Evolutionary conservation across 2,797 vertebrate genomes (phyloP), one percentile per base, ranked within the genome.

Genomic region (Babyrousa celebensis): DNA sequence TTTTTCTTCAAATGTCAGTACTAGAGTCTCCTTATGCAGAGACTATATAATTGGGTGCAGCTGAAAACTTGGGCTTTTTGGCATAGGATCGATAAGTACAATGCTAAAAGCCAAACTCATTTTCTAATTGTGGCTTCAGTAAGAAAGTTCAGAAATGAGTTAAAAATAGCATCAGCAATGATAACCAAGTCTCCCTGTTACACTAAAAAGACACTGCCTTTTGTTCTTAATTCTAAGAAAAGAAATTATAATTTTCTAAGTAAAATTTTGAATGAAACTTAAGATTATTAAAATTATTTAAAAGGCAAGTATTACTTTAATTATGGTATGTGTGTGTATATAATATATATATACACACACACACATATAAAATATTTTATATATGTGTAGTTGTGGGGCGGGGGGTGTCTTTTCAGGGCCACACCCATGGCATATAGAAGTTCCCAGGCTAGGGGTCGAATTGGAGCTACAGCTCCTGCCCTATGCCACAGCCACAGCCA

Each of bases 1-100:
- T 95, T 89, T 67, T 95, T 95, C 85, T 86, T 74, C 85, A 92
- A 97, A 83, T n/a, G 52, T 97, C 79, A 85, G 7, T 48, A 77
- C 15, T n/a, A 82, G 1, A 67, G 25, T 80, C n/a, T 65, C 40
- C 80, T 70, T 77, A 75, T 16, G 23, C 70, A 90, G 48, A 85
- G 29, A 85, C 75, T 67, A 40, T 40, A 82, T 77, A 77, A 56
- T 15, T 79, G 68, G 23, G 23, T 43, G 16, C 3, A 80, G 40
- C 56, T 89, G 29, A 96, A 95, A 85, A 91, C 56, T 11, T 52
- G 54, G 23, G 79, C 68, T 32, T 93, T 87, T 93, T 74, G 75
- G 40, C 23, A 32, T 0, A 94, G n/a, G 52, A 85, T 95, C 78
- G 52, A 95, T 96, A 95, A 89, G 74, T 70, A 89, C 58, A 52